phyloP scores from a whole-genome alignment of 2,113 vertebrate genomes.

The Phalacrocorax pelagicus region DNA sequence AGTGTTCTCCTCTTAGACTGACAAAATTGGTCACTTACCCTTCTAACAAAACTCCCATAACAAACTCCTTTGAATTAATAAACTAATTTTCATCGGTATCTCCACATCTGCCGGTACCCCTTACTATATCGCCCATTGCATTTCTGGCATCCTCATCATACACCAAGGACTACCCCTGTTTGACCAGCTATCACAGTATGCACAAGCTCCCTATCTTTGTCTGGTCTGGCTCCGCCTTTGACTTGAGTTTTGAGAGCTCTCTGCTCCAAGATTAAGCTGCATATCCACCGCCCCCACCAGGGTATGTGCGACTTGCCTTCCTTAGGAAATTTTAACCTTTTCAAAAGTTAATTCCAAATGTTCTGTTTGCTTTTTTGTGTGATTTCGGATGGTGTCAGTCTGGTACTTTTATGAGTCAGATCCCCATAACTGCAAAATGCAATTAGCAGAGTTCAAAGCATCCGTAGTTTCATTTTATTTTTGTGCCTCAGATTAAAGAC shows the following conservation, averaged over 20 bases:
- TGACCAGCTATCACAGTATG: accelerated
- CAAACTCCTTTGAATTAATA: not conserved
- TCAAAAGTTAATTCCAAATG: conserved; percentile 27
- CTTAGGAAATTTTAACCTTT: conserved; percentile 29
- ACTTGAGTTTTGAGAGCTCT: not conserved
- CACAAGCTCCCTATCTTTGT: not conserved
- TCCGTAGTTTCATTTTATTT: not conserved
- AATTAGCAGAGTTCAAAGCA: conserved; percentile 39
- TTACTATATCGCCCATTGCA: not conserved
- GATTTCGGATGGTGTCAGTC: conserved; percentile 10
- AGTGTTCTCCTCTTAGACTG: not conserved
- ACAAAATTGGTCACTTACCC: not conserved
- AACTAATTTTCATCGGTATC: not conserved
- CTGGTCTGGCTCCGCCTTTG: not conserved
- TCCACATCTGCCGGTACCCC: not conserved
- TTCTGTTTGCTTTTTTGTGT: not conserved
- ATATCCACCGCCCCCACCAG: not conserved
- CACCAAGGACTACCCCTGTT: not conserved
- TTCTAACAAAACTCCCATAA: not conserved
- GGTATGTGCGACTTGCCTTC: not conserved
- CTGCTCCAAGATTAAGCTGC: not conserved
- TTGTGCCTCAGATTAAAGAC: not conserved
- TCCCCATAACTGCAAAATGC: not conserved
- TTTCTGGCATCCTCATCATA: not conserved
- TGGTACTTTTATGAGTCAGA: conserved; percentile 46